phyloP scores from a whole-genome alignment of 2,797 vertebrate genomes.

The Sardinella longiceps region DNA sequence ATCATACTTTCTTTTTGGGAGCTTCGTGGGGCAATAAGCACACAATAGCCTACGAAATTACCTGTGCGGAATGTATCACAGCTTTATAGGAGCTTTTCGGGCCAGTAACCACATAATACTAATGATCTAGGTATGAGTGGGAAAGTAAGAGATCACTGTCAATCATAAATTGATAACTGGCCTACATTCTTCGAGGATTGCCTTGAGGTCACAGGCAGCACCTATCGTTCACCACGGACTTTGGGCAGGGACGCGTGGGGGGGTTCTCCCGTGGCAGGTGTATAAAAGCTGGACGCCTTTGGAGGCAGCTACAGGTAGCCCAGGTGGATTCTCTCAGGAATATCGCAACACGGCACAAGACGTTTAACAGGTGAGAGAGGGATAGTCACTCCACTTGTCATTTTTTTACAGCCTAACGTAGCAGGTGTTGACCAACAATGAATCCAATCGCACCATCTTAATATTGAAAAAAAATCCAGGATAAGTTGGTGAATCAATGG shows the following conservation, averaged over 20 bases:
- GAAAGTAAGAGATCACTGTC: not conserved
- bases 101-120: no score
- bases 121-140: no score
- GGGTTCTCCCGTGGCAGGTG: not conserved
- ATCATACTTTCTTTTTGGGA: no score
- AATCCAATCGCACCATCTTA: not conserved
- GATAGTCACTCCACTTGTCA: no score
- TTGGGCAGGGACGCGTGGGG: slow-evolving; percentile 28
- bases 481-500: not conserved
- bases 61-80: no score
- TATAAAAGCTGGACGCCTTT: slow-evolving; percentile 23
- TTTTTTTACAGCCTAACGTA: not conserved
- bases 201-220: slow-evolving; percentile 27
- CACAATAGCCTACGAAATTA: no score
- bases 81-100: no score
- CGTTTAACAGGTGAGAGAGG: slow-evolving; percentile 10
- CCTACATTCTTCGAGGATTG: slow-evolving; percentile 16
- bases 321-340: slow-evolving; percentile 16
- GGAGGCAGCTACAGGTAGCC: not conserved
- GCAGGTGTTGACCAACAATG: not conserved
- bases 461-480: not conserved
- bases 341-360: not conserved
- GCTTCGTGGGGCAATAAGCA: not conserved
- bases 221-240: slow-evolving; percentile 16
- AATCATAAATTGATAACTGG: slow-evolving; percentile 31